A percentile compares a stretch with the other conserved stretches of the same genome.
phyloP scores from a whole-genome alignment of 2,888 invertebrate genomes.

The Drosophila ezoana region DNA sequence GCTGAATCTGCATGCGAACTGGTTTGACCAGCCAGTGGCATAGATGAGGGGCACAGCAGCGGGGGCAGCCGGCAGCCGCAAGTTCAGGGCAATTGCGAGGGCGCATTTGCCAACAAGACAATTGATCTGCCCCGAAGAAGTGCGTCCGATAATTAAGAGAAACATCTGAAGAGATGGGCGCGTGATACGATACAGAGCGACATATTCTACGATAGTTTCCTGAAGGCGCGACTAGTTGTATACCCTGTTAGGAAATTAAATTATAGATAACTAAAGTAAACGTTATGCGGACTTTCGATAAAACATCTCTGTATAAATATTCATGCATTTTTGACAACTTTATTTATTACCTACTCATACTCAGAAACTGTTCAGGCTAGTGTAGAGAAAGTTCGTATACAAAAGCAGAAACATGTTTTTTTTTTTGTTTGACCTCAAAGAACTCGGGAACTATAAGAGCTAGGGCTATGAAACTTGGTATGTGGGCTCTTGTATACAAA shows the following conservation, averaged over 20 bases:
- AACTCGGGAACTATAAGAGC: background rate
- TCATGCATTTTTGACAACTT: background rate
- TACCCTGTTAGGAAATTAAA: background rate
- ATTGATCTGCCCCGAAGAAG: constrained; percentile 18
- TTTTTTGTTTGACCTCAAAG: background rate
- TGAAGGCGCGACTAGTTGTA: background rate
- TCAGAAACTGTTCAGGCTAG: too few relatives aligned
- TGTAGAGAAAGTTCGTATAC: too few relatives aligned
- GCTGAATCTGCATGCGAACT: constrained; percentile 62
- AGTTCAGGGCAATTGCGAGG: constrained; percentile 49
- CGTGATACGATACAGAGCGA: constrained; percentile 4
- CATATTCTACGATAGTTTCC: background rate
- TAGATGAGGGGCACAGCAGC: background rate
- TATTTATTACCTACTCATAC: too few relatives aligned
- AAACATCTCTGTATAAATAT: too few relatives aligned
- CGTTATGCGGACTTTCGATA: too few relatives aligned
- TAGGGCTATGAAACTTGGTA: background rate
- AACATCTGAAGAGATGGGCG: constrained; percentile 16
- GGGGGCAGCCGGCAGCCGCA: constrained; percentile 13
- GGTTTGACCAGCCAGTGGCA: constrained; percentile 66
- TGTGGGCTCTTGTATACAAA: background rate
- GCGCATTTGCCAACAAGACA: constrained; percentile 52
- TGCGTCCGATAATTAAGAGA: constrained; percentile 29
- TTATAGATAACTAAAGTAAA: background rate
- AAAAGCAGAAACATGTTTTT: too few relatives aligned